Evolutionary conservation across 2,113 vertebrate species (phyloP), one percentile per base, ranked within the genome.

Genomic region (Pycnonotus jocosus): DNA sequence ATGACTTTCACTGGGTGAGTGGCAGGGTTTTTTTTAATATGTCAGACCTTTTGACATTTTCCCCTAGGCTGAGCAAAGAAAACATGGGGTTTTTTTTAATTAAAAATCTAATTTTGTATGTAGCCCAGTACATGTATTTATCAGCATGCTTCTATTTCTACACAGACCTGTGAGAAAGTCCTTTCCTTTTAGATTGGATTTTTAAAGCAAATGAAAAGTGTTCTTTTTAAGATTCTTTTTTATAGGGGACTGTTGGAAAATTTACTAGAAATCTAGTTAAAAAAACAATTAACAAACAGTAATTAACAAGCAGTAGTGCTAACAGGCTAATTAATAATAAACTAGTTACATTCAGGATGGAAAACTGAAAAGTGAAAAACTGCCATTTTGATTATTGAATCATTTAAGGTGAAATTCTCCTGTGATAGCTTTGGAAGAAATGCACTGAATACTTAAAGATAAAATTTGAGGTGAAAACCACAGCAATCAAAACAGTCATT

Each of bases 31-130:
- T 81, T 82, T 76, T 33, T 23, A 54, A 25, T 54, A 3, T 82
- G 14, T 82, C 19, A 77, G 47, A 57, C 42, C 25, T 77, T 92
- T 58, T 62, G 42, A 58, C n/a, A 25, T 66, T 69, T 69, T 20
- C 4, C 38, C 21, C 56, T 58, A 57, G 42, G 38, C 15, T 88
- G 24, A 61, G 19, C 8, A 65, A 90, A 73, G 37, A 3, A 87
- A 81, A 65, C 3, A 38, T 15, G 16, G 3, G 0, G 0, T 1
- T 14, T 54, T n/a, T n/a, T 56, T 64, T 5, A 73, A 50, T 30
- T 76, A 51, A 69, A 71, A 92, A 48, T 24, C 15, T 56, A 33
- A 73, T 56, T 86, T 81, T 66, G 7, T 44, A 40, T 57, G 48
- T 77, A 78, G 38, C 37, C 31, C 57, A 28, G 40, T 37, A 53